Base-by-base conservation (phyloP, 2,113 vertebrate species). In the Pelecanus crispus region DNA sequence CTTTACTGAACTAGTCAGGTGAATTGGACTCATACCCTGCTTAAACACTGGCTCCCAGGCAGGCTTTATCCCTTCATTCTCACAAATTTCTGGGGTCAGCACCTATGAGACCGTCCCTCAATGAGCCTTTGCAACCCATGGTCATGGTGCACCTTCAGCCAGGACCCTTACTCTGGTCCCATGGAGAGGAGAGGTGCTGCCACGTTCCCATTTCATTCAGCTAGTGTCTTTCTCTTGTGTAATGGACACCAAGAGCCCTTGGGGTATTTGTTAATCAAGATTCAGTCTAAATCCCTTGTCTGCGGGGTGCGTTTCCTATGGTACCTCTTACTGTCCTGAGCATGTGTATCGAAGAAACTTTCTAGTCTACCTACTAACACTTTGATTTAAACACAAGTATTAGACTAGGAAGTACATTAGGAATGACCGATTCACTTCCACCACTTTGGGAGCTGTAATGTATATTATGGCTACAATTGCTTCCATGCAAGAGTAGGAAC, bases 121-220 rank as follows among this genome's bases (percentile, higher is more conserved):
- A 5, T 0, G 4, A 81, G n/a, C 13, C 6, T 90, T 75, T 88
- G 26, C 45, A 71, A 40, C 5, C 16, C 14, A 8, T 4, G 6
- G 31, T 26, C 28, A 7, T n/a, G 31, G 4, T 86, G 62, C 6
- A 38, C 6, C 31, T 62, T 56, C 58, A 79, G 38, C 6, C 0
- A 7, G 11, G 62, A 59, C 16, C 14, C 13, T 63, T 53, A 20
- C 31, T 40, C 25, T 49, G 31, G 8, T 79, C 14, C n/a, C 34
- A 36, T 0, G 0, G 31, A 53, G 22, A 81, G 71, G 10, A 79
- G 65, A 36, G 24, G 7, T 17, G n/a, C 14, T 58, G 18, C 11
- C 38, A 52, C 1, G 0, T 38, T 59, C 24, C n/a, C 1, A 0
- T 49, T 47, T 53, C 2, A 0, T 55, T 82, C 66, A 65, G 31